Conservation (phyloP, 2,888 invertebrate genomes). For the Nomada ferruginata region DNA sequence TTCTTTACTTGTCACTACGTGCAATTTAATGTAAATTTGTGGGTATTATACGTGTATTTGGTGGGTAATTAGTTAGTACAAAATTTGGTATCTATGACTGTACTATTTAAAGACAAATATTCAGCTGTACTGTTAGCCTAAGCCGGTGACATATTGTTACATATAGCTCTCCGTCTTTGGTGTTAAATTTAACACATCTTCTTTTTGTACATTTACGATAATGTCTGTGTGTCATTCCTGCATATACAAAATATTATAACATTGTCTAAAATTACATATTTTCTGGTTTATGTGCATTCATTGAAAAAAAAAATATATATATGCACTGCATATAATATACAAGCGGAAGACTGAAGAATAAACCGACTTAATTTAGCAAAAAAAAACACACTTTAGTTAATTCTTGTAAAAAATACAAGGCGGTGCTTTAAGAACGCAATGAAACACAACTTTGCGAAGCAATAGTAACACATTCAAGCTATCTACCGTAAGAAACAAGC, state of each 20-base stretch:
- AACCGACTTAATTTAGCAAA: slow-evolving; percentile 66
- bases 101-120: slow-evolving; percentile 63
- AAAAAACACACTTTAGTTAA: slow-evolving; percentile 41
- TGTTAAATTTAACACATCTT: slow-evolving; percentile 60
- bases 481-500: slow-evolving; percentile 30
- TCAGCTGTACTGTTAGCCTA: slow-evolving; percentile 52
- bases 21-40: slow-evolving; percentile 57
- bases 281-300: slow-evolving; percentile 45
- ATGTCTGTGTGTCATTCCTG: slow-evolving; percentile 72
- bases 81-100: slow-evolving; percentile 61
- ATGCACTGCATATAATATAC: slow-evolving; percentile 43
- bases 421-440: slow-evolving; percentile 14
- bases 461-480: slow-evolving; percentile 23
- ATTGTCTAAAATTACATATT: slow-evolving; percentile 45
- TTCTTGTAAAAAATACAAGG: slow-evolving; percentile 18
- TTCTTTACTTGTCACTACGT: slow-evolving; percentile 43
- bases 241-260: slow-evolving; percentile 68
- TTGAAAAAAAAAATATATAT: slow-evolving; percentile 34
- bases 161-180: slow-evolving; percentile 44
- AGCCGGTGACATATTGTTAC: slow-evolving; percentile 44
- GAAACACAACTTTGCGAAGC: slow-evolving; percentile 23
- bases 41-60: slow-evolving; percentile 53
- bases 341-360: slow-evolving; percentile 76
- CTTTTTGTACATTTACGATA: slow-evolving; percentile 68
- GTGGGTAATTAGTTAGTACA: slow-evolving; percentile 65